Conservation (phyloP, 2,888 invertebrate genomes). For the Hipparchia sbordonii region DNA sequence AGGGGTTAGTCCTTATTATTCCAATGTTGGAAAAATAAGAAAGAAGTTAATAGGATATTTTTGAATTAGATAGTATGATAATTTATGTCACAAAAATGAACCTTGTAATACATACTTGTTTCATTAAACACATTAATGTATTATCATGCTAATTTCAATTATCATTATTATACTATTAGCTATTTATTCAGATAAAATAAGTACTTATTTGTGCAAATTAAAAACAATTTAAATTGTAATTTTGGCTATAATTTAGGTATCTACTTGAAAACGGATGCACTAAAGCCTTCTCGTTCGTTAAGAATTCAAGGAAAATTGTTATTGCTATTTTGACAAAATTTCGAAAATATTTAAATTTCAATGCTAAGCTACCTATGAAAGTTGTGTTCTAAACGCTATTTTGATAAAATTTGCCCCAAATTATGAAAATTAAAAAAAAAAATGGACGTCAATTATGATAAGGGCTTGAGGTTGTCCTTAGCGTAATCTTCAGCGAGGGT, state of each 20-base stretch:
- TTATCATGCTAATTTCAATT: not conserved
- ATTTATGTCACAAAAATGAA: not conserved
- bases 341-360: slow-evolving; percentile 1
- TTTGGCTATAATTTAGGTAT: not conserved
- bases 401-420: slow-evolving; percentile 11
- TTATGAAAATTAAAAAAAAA: not conserved
- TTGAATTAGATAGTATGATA: not conserved
- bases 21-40: too few relatives aligned
- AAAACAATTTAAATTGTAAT: slow-evolving; percentile 2
- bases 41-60: too few relatives aligned
- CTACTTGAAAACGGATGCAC: not conserved
- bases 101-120: not conserved
- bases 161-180: not conserved
- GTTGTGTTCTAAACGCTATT: not conserved
- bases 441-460: not conserved
- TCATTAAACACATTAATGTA: not conserved
- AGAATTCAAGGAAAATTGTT: slow-evolving; percentile 9
- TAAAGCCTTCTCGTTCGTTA: not conserved
- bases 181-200: slow-evolving; percentile 2
- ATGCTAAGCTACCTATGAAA: not conserved
- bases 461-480: slow-evolving; percentile 19
- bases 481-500: slow-evolving; percentile 38
- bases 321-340: slow-evolving; percentile 8
- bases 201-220: not conserved
- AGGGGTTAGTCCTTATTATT: too few relatives aligned